Base-by-base conservation (phyloP, 2,888 invertebrate genomes). In the Epiblema foenella region DNA sequence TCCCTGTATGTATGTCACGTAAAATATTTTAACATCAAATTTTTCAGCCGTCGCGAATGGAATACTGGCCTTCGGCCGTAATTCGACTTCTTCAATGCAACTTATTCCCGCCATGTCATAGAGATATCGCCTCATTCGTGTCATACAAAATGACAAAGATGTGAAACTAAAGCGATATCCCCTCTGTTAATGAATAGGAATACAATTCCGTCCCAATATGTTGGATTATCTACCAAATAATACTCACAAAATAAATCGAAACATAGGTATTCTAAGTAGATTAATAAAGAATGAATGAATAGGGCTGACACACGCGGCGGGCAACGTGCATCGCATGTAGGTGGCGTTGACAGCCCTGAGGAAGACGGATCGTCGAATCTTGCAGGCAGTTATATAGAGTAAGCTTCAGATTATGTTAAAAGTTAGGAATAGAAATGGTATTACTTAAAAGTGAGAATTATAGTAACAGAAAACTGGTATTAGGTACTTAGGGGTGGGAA, bases 341-440 rank as follows among this genome's bases (percentile, higher is more conserved):
- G 87, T 89, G 88, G 79, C 79, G 81, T 72, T 86, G 90, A 88
- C 89, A 89, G 84, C 77, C 75, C 85, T 86, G 89, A 87, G 74
- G 81, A 85, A 87, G 90, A 91, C 90, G 86, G 89, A 90, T 90
- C 79, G 87, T 86, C 81, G 60, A 66, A 57, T 57, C 74, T 71
- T 75, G 12, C 2, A 49, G 11, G 5, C 0, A 56, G 49, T 69
- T 75, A 57, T 78, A 60, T 83, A 83, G 85, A 86, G 64, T 72
- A 29, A 24, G 66, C 60, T 4, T 64, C 11, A 37, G 15, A 54
- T 24, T 11, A 12, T 46, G n/a, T n/a, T 8, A 46, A n/a, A 46
- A 46, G 3, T 42, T 4, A 12, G 15, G 42, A 15, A 42, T 24
- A 24, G 4, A 24, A 24, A 1, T 4, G 24, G 24, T 3, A 24